phyloP scores from a whole-genome alignment of 2,113 vertebrate genomes.

The Salvelinus sp. region DNA sequence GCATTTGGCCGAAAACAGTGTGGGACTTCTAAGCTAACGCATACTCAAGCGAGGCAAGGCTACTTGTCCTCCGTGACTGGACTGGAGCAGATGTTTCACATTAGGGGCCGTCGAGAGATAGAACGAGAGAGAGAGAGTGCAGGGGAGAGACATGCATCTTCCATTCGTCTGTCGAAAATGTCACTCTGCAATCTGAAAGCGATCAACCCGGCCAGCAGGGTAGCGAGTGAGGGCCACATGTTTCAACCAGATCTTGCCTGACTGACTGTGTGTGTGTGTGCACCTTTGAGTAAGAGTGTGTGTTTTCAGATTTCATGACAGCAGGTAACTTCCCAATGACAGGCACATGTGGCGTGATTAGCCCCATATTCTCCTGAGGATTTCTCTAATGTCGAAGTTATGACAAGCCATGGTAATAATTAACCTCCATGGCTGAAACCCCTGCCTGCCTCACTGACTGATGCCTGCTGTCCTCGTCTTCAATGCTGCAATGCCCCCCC shows the following conservation, averaged over 20 bases:
- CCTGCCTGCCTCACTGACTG: background rate
- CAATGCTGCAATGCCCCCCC: conserved; percentile 6
- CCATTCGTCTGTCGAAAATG: conserved; percentile 31
- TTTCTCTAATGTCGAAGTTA: conserved; percentile 41
- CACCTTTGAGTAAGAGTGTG: background rate
- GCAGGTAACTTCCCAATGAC: conserved; percentile 28
- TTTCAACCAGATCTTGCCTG: conserved; percentile 9
- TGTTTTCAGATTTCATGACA: background rate
- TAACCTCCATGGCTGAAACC: conserved; percentile 20
- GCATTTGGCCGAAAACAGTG: conserved; percentile 17
- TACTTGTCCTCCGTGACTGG: background rate
- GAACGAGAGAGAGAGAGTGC: background rate
- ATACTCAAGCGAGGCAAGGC: conserved; percentile 1
- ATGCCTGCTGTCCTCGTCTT: background rate
- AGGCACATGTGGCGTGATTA: conserved; percentile 35
- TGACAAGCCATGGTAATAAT: conserved; percentile 41
- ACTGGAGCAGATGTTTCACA: conserved; percentile 46
- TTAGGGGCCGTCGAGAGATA: conserved; percentile 24
- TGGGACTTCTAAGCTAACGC: conserved; percentile 3
- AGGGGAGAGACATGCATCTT: conserved; percentile 28
- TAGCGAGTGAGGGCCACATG: conserved; percentile 37
- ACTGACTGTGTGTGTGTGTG: background rate
- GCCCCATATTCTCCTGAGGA: conserved; percentile 15
- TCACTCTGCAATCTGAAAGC: conserved; percentile 38
- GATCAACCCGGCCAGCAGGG: conserved; percentile 24